Percentiles rank a stretch among this genome's conserved stretches.
These are phyloP conservation scores for Poecilia wingei DNA, from an alignment of 2,797 vertebrate species.

Conservation along the genomic window DNA sequence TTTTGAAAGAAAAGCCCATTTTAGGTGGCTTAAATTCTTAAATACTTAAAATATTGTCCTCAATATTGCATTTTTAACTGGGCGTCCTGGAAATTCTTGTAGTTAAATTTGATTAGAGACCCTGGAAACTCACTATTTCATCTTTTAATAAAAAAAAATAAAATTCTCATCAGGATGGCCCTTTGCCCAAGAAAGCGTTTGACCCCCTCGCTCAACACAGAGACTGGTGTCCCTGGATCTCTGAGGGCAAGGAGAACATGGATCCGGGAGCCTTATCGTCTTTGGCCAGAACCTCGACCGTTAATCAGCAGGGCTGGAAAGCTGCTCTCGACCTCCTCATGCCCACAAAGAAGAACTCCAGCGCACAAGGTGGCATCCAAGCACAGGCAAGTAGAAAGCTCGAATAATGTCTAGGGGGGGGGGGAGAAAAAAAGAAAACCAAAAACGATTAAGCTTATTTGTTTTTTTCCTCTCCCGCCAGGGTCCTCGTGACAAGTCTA, in stretches of 20 bases:
- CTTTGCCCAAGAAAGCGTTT: slow-evolving; percentile 82
- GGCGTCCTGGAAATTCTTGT: no score
- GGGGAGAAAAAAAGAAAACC: not conserved
- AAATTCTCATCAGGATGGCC: slow-evolving; percentile 73
- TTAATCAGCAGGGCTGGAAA: slow-evolving; percentile 86
- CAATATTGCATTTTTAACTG: not conserved
- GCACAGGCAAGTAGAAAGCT: slow-evolving; percentile 75
- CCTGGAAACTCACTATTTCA: no score
- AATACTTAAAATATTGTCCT: not conserved
- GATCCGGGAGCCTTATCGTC: slow-evolving; percentile 38
- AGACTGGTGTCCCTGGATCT: slow-evolving; percentile 97
- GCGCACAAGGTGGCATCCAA: slow-evolving; percentile 66
- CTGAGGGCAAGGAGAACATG: slow-evolving; percentile 64
- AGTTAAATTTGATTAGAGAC: no score
- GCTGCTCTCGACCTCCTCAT: slow-evolving; percentile 84
- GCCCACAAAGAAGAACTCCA: slow-evolving; percentile 78
- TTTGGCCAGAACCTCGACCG: slow-evolving; percentile 29
- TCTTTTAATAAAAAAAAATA: not conserved
- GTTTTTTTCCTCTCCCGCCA: slow-evolving; percentile 49
- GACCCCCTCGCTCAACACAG: slow-evolving; percentile 92
- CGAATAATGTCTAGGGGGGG: not conserved
- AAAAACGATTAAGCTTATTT: not conserved
- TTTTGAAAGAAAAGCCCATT: not conserved
- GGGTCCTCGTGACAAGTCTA: slow-evolving; percentile 90
- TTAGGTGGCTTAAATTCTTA: not conserved